Conservation (phyloP, 2,113 vertebrate species). For the Callithrix jacchus region DNA sequence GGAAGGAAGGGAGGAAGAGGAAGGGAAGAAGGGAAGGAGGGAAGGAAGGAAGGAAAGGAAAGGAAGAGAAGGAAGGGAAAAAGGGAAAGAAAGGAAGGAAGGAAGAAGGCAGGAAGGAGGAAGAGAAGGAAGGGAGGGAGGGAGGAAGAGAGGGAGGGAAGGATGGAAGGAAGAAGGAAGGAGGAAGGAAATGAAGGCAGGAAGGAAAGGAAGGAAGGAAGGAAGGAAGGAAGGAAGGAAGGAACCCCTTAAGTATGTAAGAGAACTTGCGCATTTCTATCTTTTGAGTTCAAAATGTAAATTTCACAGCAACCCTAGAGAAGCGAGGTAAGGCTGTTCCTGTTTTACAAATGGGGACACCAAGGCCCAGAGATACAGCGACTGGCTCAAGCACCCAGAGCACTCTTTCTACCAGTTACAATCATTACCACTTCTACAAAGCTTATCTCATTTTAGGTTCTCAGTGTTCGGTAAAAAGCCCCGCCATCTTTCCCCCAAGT, state of each 20-base stretch:
- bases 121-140: not conserved
- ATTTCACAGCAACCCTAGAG: not conserved
- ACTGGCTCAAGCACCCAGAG: too few relatives aligned
- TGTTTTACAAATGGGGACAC: too few relatives aligned
- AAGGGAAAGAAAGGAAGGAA: too few relatives aligned
- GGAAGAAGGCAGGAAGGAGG: not conserved
- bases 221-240: not conserved
- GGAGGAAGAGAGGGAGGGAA: too few relatives aligned
- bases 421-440: too few relatives aligned
- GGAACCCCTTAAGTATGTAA: not conserved
- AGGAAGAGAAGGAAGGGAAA: not conserved
- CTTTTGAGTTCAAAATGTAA: not conserved
- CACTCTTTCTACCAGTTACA: too few relatives aligned
- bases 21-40: not conserved
- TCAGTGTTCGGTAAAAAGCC: too few relatives aligned
- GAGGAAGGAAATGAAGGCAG: not conserved
- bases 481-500: too few relatives aligned
- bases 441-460: too few relatives aligned
- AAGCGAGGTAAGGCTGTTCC: not conserved
- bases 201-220: not conserved
- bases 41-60: fast-evolving
- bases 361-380: too few relatives aligned
- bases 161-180: not conserved
- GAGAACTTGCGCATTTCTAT: not conserved
- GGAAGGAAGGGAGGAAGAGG: too few relatives aligned